These are phyloP conservation scores for Allobates femoralis DNA, from an alignment of 2,797 vertebrate species.

Conservation along the genomic window DNA sequence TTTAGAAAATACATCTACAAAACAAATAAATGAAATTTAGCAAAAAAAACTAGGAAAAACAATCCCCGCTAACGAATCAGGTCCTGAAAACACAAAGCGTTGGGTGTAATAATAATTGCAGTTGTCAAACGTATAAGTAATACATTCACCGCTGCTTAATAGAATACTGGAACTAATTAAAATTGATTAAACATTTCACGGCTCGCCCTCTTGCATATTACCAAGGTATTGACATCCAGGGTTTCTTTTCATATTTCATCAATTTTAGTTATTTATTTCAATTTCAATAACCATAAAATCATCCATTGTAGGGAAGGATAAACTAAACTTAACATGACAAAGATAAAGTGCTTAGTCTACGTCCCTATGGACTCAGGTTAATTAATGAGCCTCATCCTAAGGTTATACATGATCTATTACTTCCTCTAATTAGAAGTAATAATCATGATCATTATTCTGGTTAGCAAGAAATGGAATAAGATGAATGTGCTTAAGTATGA, in stretches of 20 bases:
- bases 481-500: constrained; percentile 94
- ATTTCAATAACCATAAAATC: constrained; percentile 75
- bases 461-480: constrained; percentile 92
- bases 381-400: constrained; percentile 97
- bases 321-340: constrained; percentile 85
- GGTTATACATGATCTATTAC: constrained; percentile 98
- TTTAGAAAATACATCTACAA: constrained; percentile 4
- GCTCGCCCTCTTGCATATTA: constrained; percentile 33
- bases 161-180: constrained; percentile 56
- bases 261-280: constrained; percentile 72
- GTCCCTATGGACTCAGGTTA: constrained; percentile 89
- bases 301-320: constrained; percentile 74
- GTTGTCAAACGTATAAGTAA: constrained; percentile 45
- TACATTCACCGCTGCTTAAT: constrained; percentile 37
- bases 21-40: constrained; percentile 12
- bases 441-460: constrained; percentile 99
- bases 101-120: constrained; percentile 35
- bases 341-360: constrained; percentile 90
- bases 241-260: constrained; percentile 71
- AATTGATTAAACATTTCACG: constrained; percentile 53
- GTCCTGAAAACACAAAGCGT: constrained; percentile 15
- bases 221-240: constrained; percentile 28
- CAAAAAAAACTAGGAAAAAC: background rate
- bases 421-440: constrained; percentile 99
- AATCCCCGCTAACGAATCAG: background rate